These are phyloP conservation scores for Papilio dardanus DNA, from an alignment of 1,140 invertebrate genomes.

Conservation along the genomic window DNA sequence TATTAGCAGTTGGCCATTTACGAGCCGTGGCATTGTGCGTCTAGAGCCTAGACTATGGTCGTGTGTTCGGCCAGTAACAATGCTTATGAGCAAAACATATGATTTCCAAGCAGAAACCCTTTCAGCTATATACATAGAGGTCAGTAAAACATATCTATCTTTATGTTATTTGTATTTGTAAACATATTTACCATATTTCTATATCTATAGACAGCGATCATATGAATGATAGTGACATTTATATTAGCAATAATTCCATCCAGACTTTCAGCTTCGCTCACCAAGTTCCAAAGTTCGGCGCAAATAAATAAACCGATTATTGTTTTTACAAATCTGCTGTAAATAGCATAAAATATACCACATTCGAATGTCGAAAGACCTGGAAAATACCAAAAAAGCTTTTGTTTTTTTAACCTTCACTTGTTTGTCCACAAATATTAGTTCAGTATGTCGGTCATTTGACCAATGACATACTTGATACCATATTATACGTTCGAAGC, in stretches of 20 bases:
- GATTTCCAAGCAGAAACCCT: no score
- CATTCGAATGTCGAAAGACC: constrained; percentile 53
- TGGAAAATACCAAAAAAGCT: constrained; percentile 40
- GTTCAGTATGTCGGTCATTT: not conserved
- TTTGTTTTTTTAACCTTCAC: not conserved
- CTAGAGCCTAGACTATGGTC: no score
- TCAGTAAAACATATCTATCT: no score
- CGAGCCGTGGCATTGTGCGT: no score
- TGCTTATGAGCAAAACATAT: no score
- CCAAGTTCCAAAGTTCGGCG: constrained; percentile 55
- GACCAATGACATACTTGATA: not conserved
- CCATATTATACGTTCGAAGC: not conserved
- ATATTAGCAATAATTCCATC: constrained; percentile 58
- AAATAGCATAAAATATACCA: constrained; percentile 47
- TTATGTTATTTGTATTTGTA: no score
- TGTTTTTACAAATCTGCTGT: constrained; percentile 54
- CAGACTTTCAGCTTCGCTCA: constrained; percentile 44
- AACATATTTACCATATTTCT: constrained; percentile 56
- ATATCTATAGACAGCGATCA: constrained; percentile 58
- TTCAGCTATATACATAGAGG: not conserved
- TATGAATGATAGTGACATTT: constrained; percentile 56
- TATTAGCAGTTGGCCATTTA: no score
- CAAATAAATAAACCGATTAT: constrained; percentile 51
- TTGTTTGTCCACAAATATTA: constrained; percentile 6
- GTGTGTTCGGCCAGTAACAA: no score